These are phyloP conservation scores for Hermetia illucens DNA, from an alignment of 1,140 invertebrate species.

Conservation along the genomic window DNA sequence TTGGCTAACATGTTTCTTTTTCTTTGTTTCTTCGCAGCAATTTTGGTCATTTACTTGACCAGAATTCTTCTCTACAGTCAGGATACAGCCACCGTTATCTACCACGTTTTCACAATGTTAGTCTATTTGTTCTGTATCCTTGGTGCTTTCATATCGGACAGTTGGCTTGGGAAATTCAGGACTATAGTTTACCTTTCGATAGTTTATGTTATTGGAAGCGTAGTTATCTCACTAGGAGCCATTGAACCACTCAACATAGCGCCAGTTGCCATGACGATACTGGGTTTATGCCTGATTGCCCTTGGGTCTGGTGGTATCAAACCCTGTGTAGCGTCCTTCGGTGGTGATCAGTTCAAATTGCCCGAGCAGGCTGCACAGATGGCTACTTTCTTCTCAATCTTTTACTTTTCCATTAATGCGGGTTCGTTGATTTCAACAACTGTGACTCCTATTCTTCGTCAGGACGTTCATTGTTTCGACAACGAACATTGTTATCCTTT, in stretches of 20 bases:
- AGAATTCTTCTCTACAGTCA: constrained; percentile 49
- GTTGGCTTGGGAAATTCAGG: constrained; percentile 71
- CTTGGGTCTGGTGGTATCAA: constrained; percentile 69
- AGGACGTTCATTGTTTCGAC: constrained; percentile 53
- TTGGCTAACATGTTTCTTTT: too few species aligned
- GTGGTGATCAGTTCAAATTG: constrained; percentile 61
- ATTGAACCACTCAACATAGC: constrained; percentile 28
- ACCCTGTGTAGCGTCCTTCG: constrained; percentile 71
- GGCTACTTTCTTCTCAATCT: constrained; percentile 60
- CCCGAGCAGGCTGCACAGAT: constrained; percentile 45
- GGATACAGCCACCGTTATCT: constrained; percentile 59
- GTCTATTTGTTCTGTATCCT: constrained; percentile 77
- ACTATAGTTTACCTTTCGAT: constrained; percentile 57
- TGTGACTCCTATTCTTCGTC: constrained; percentile 57
- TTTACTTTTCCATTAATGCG: constrained; percentile 70
- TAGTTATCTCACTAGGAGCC: constrained; percentile 40
- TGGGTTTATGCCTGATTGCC: constrained; percentile 51
- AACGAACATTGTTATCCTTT: constrained; percentile 55
- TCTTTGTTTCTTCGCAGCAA: too few species aligned
- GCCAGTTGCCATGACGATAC: constrained; percentile 33
- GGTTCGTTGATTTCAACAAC: constrained; percentile 65
- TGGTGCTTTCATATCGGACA: constrained; percentile 80
- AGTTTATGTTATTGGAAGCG: constrained; percentile 54
- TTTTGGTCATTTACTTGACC: constrained; percentile 65
- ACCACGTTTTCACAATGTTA: constrained; percentile 69